phyloP scores from a whole-genome alignment of 1,140 invertebrate species.

The Drosophila paulistorum region DNA sequence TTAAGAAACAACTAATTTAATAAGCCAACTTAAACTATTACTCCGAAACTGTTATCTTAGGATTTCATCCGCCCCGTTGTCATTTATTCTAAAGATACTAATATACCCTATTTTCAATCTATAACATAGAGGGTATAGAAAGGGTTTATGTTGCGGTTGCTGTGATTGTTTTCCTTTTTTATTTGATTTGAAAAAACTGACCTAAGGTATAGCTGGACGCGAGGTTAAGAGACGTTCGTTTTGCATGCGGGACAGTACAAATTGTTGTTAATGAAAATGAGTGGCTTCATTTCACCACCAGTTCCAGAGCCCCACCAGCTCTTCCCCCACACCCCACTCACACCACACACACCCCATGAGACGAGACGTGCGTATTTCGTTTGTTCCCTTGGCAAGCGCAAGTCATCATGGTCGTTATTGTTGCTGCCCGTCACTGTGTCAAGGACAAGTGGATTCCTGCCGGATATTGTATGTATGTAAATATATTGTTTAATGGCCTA shows the following conservation, averaged over 20 bases:
- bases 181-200: slow-evolving; percentile 65
- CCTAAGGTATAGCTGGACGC: slow-evolving; percentile 63
- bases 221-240: slow-evolving; percentile 65
- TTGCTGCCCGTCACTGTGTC: slow-evolving; percentile 69
- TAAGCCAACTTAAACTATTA: no score
- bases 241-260: slow-evolving; percentile 53
- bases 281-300: slow-evolving; percentile 13
- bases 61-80: no score
- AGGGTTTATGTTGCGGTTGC: slow-evolving; percentile 40
- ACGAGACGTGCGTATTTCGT: slow-evolving; percentile 1
- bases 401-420: slow-evolving; percentile 62
- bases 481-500: slow-evolving; percentile 29
- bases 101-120: background rate
- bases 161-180: slow-evolving; percentile 35
- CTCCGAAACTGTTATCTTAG: no score
- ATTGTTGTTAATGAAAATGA: slow-evolving; percentile 68
- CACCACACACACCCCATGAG: slow-evolving; percentile 4
- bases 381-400: slow-evolving; percentile 54
- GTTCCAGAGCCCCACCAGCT: background rate
- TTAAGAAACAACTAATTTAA: no score
- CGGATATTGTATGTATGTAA: background rate
- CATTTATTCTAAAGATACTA: background rate
- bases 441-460: slow-evolving; percentile 74
- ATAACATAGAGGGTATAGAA: slow-evolving; percentile 21
- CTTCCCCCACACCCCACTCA: background rate